Evolutionary conservation across 2,888 invertebrate genomes (phyloP), one percentile per base, ranked within the genome.

Genomic region (Monoplex corrugatus): DNA sequence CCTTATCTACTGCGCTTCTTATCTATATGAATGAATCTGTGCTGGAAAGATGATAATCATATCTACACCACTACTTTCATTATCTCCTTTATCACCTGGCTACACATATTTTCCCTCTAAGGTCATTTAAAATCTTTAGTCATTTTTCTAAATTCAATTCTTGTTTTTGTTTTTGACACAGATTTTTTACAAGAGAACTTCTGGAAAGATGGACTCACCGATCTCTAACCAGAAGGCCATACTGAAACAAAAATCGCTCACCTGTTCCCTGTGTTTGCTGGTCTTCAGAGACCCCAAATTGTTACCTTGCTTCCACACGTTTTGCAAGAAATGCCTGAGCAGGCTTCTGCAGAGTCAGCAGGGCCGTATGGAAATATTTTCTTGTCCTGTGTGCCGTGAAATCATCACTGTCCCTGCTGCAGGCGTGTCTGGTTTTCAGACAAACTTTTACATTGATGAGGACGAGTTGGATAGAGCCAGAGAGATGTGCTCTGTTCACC

Each of bases 321-420:
- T 83, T 32, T 83, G 83, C 83, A n/a, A 83, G 32, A 83, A 44
- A 32, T 83, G 83, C 43, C 35, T 83, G 45, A n/a, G 83, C 32
- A n/a, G 83, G 45, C 45, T 32, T 83, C n/a, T n/a, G n/a, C n/a
- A n/a, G n/a, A 45, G 44, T 16, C 44, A 44, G n/a, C 44, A n/a
- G 2, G 13, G 32, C 23, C 40, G 45, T 13, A 19, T 13, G 0
- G 83, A 19, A 16, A n/a, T 2, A 1, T 83, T 83, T 16, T 45
- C 83, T 1, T 83, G 83, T 35, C 83, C 83, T 23, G 0, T 32
- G 5, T 83, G 83, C 16, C 32, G 83, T 44, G 45, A 44, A 45
- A 0, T 32, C 83, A 83, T 45, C 32, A 16, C n/a, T 44, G 45
- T 50, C 6, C 45, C 45, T 13, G 45, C 32, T 19, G 40, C 32